phyloP scores from a whole-genome alignment of 2,797 vertebrate genomes.

The Chrosomus eos region DNA sequence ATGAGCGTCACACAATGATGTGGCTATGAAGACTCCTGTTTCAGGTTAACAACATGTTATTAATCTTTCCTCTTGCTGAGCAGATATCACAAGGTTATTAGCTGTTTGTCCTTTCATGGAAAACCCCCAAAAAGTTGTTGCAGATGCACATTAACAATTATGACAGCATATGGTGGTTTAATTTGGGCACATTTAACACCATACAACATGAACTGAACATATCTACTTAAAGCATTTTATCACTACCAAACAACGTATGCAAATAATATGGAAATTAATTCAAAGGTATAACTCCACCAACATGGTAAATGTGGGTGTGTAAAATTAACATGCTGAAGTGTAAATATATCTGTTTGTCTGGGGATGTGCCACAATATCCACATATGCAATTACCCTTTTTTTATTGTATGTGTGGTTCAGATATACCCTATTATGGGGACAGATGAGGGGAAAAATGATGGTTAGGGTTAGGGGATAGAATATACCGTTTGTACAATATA shows the following conservation, averaged over 20 bases:
- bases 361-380: not conserved
- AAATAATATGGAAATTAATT: constrained; percentile 58
- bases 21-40: constrained; percentile 22
- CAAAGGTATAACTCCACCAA: constrained; percentile 38
- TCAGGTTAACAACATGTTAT: constrained; percentile 57
- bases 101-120: constrained; percentile 14
- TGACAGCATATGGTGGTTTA: not conserved
- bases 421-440: not conserved
- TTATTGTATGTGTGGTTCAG: not conserved
- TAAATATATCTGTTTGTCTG: constrained; percentile 3
- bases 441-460: too few relatives aligned
- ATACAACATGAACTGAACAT: not conserved
- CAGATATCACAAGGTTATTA: constrained; percentile 55
- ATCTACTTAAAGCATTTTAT: not conserved
- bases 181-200: not conserved
- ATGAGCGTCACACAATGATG: constrained; percentile 47
- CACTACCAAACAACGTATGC: constrained; percentile 32
- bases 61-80: constrained; percentile 56
- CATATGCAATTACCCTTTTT: not conserved
- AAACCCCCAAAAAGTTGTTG: constrained; percentile 1
- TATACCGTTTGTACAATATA: not conserved
- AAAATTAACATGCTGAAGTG: not conserved
- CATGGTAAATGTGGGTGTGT: constrained; percentile 28
- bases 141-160: constrained; percentile 17
- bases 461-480: not conserved